A percentile compares a stretch with the other conserved stretches of the same genome.
phyloP scores from a whole-genome alignment of 2,797 vertebrate species.

The Todus mexicanus region DNA sequence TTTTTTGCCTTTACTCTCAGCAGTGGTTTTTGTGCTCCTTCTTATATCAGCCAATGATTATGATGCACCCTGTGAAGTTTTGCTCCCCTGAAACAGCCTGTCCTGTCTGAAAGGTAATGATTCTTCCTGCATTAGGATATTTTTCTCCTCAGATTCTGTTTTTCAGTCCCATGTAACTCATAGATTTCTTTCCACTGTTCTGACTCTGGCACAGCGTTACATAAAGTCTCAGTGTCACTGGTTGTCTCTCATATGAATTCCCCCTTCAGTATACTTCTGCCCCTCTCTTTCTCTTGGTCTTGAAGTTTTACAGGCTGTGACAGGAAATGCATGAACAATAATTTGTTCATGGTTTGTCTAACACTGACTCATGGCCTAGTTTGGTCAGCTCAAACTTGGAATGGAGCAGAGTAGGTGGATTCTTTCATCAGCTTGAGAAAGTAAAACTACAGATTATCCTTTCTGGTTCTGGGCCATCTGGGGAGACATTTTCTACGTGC shows the following conservation, averaged over 20 bases:
- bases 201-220: background rate
- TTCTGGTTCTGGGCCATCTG: background rate
- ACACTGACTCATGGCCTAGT: background rate
- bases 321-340: background rate
- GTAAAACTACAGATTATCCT: background rate
- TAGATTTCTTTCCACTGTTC: background rate
- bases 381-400: background rate
- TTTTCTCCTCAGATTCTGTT: background rate
- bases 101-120: background rate
- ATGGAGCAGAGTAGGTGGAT: background rate
- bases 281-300: background rate
- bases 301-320: background rate
- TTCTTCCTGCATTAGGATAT: background rate
- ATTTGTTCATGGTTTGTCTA: background rate
- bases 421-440: background rate
- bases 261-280: background rate
- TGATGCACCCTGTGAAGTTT: background rate
- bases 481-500: background rate
- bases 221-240: background rate
- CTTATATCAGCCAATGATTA: background rate
- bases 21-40: background rate
- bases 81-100: background rate
- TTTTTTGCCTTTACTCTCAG: background rate
- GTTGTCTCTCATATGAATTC: background rate
- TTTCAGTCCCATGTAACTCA: background rate